Base-by-base conservation (phyloP, 2,888 invertebrate species). In the Xanthia icteritia region DNA sequence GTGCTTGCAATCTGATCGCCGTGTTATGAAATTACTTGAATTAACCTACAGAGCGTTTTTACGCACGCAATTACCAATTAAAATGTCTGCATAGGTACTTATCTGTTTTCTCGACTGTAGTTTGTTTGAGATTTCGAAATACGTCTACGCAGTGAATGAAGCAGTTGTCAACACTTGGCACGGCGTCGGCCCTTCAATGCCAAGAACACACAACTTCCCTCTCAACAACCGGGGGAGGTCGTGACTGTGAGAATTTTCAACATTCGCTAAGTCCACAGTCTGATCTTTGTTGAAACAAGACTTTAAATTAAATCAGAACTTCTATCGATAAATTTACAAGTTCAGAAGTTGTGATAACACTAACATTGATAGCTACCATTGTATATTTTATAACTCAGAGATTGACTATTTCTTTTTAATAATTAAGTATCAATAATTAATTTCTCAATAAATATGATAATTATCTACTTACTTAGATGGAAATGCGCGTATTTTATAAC, bases 251-350 rank as follows among this genome's bases (percentile, higher is more conserved):
- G 79, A 76, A 75, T 77, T 81, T 73, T 61, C 76, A 70, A 79
- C 76, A 75, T 64, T 77, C 73, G 36, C 67, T 68, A 73, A 83
- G 83, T 79, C 82, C 61, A 77, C 75, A 75, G 75, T 76, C 70
- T 48, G 42, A 71, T 78, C 77, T 71, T 68, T 80, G 81, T 81
- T 77, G 67, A 71, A 77, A 77, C 76, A 84, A 86, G 82, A 71
- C 77, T 83, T 81, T 64, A 72, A 81, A 86, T 85, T 74, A 58
- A 81, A 85, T 87, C 81, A 70, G 65, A 36, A 54, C 9, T 54
- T 23, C 48, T 77, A 51, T 64, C 31, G 72, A 45, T 23, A 58
- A 67, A n/a, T 73, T 76, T 61, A 63, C 63, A 42, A 72, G 56
- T 76, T 77, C n/a, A 64, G 60, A 74, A 71, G 36, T 71, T 60